A percentile compares a stretch with the other conserved stretches of the same genome.
Evolutionary conservation across 2,888 invertebrate genomes (phyloP).

Genomic region (Prosapia bicincta): DNA sequence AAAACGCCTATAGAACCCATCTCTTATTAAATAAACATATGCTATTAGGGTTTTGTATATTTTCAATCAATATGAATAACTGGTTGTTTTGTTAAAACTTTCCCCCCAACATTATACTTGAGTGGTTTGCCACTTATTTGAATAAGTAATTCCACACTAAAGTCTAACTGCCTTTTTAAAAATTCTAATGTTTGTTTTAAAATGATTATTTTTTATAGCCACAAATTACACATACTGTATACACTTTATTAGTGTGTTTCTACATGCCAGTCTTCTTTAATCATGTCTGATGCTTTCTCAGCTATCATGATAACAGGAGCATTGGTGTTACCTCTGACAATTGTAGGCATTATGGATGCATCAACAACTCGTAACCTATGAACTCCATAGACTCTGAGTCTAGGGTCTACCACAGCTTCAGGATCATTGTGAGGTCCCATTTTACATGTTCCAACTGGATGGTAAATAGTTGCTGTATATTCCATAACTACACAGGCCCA

Average conservation of each 20-base stretch:
- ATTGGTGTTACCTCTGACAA: slow-evolving; percentile 51
- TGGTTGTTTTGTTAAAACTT: too few species aligned
- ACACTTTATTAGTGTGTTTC: not conserved
- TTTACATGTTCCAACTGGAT: slow-evolving; percentile 49
- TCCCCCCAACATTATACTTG: too few species aligned
- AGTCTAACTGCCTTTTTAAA: too few species aligned
- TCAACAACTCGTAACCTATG: slow-evolving; percentile 65
- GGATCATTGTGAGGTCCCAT: slow-evolving; percentile 45
- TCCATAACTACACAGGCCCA: slow-evolving; percentile 61
- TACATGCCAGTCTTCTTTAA: slow-evolving; percentile 36
- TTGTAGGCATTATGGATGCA: slow-evolving; percentile 63
- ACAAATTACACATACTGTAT: too few species aligned
- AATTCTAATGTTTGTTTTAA: too few species aligned
- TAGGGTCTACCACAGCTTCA: slow-evolving; percentile 46
- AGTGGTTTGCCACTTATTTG: too few species aligned
- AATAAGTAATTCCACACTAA: too few species aligned
- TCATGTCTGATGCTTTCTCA: slow-evolving; percentile 47
- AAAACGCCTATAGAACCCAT: too few species aligned
- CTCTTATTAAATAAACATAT: too few species aligned
- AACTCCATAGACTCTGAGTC: slow-evolving; percentile 57
- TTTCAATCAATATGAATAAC: too few species aligned
- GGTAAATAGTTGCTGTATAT: slow-evolving; percentile 67
- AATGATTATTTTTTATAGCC: too few species aligned
- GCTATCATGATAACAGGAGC: slow-evolving; percentile 56
- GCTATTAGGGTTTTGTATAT: too few species aligned